phyloP scores from a whole-genome alignment of 37 sponge, comb jelly and placozoan genomes.

The Agelas oroides region DNA sequence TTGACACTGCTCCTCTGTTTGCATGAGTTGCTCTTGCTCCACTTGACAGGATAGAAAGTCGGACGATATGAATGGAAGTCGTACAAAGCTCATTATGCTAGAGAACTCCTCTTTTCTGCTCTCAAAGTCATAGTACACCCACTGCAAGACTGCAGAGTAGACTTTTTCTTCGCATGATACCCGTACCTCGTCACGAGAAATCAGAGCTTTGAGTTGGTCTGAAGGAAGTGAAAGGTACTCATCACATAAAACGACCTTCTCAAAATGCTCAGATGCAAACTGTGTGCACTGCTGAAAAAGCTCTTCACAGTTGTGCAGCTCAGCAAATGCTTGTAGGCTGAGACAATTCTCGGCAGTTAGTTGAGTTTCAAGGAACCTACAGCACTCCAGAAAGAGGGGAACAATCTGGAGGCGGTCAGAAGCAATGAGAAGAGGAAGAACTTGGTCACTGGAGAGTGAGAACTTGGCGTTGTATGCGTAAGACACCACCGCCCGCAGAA shows the following conservation, averaged over 20 bases:
- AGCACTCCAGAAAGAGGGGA: slow-evolving; percentile 35
- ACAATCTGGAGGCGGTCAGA: slow-evolving; percentile 55
- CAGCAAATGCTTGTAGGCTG: slow-evolving; percentile 36
- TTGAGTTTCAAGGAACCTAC: slow-evolving; percentile 12
- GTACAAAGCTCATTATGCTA: slow-evolving; percentile 52
- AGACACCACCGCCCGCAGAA: slow-evolving; percentile 35
- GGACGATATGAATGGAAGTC: slow-evolving; percentile 62
- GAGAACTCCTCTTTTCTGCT: slow-evolving; percentile 18
- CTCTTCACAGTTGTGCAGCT: slow-evolving; percentile 22
- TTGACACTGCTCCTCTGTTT: slow-evolving; percentile 30
- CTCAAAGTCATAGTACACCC: slow-evolving; percentile 58
- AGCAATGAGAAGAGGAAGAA: slow-evolving; percentile 31
- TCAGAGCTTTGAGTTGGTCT: slow-evolving; percentile 49
- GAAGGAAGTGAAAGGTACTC: slow-evolving; percentile 52
- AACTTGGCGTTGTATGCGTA: slow-evolving; percentile 37
- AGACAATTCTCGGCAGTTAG: slow-evolving; percentile 48
- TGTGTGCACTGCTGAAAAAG: slow-evolving; percentile 27
- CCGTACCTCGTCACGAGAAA: slow-evolving; percentile 57
- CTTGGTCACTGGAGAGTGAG: slow-evolving; percentile 2
- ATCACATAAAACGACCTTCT: slow-evolving; percentile 19
- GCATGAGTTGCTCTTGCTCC: slow-evolving; percentile 51
- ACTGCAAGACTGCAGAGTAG: slow-evolving; percentile 62
- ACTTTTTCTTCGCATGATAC: slow-evolving; percentile 67
- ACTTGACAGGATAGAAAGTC: slow-evolving; percentile 35
- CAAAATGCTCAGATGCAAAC: slow-evolving; percentile 41